Evolutionary conservation across 2,797 vertebrate genomes (phyloP).

Genomic region (Brachyrhaphis roseni): DNA sequence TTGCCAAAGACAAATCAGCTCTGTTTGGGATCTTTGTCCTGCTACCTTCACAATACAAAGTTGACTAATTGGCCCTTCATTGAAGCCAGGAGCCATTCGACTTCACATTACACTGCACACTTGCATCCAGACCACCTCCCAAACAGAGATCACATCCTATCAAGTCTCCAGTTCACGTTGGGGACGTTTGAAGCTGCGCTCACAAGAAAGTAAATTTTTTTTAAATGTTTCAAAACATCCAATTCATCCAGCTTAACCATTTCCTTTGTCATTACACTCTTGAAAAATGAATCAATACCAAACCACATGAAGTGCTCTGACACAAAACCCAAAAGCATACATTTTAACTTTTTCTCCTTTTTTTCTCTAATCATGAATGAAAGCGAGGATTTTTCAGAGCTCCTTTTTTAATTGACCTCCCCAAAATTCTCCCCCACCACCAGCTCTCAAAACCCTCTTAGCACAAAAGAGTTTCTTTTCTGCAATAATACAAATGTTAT

Average conservation of each 20-base stretch:
- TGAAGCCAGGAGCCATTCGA: constrained; percentile 41
- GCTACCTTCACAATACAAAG: constrained; percentile 48
- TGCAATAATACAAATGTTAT: constrained; percentile 84
- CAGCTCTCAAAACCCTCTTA: constrained; percentile 61
- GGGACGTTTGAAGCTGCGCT: constrained; percentile 40
- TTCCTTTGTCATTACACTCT: constrained; percentile 46
- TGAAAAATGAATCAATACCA: constrained; percentile 58
- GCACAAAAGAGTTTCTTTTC: constrained; percentile 83
- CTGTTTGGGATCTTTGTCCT: constrained; percentile 43
- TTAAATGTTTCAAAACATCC: not conserved
- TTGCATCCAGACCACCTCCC: constrained; percentile 50
- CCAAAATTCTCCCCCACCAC: constrained; percentile 57
- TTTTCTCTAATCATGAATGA: constrained; percentile 68
- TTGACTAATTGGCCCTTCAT: constrained; percentile 60
- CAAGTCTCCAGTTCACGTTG: not conserved
- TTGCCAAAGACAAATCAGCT: constrained; percentile 42
- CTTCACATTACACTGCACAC: constrained; percentile 57
- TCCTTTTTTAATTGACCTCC: constrained; percentile 79
- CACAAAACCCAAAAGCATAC: constrained; percentile 65
- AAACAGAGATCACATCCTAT: constrained; percentile 30
- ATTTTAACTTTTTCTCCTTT: constrained; percentile 67
- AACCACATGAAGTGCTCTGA: constrained; percentile 41
- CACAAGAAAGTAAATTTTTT: constrained; percentile 5
- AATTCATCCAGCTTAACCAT: constrained; percentile 42
- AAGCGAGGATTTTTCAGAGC: constrained; percentile 81